These are phyloP conservation scores for Mythimna loreyi DNA, from an alignment of 2,888 invertebrate genomes.

Conservation along the genomic window DNA sequence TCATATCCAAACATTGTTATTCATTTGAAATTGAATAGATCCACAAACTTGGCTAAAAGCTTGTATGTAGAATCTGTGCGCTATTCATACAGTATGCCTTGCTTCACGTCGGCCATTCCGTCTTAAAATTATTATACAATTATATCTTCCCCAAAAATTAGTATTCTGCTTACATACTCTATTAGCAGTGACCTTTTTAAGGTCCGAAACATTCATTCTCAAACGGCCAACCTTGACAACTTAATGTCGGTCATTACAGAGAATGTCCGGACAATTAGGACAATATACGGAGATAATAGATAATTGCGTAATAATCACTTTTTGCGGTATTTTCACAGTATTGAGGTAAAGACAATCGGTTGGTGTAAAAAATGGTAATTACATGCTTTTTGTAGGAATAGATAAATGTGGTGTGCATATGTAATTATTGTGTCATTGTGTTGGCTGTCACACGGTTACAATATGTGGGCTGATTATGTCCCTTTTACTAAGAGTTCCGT, in stretches of 20 bases:
- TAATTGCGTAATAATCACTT: conserved; percentile 50
- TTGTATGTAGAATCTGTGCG: background rate
- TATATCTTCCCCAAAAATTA: conserved; percentile 37
- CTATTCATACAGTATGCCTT: background rate
- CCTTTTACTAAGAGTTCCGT: background rate
- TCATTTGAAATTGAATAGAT: background rate
- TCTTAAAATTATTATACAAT: conserved; percentile 32
- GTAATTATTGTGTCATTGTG: conserved; percentile 48
- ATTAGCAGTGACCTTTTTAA: conserved; percentile 54
- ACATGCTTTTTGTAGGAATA: conserved; percentile 10
- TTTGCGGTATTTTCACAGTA: conserved; percentile 50
- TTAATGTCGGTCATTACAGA: conserved; percentile 31
- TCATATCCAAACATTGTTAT: background rate
- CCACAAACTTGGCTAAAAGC: background rate
- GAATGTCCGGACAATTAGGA: conserved; percentile 51
- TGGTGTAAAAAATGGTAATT: conserved; percentile 20
- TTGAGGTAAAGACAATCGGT: conserved; percentile 42
- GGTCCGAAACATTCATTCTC: conserved; percentile 17
- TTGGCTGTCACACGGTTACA: conserved; percentile 24
- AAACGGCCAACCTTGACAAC: conserved; percentile 42
- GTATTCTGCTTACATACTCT: conserved; percentile 29
- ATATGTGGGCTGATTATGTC: background rate
- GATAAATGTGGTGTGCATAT: conserved; percentile 28
- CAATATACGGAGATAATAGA: conserved; percentile 49
- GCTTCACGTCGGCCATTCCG: background rate